Evolutionary conservation across 2,113 vertebrate species (phyloP).

Genomic region (Condylura cristata): DNA sequence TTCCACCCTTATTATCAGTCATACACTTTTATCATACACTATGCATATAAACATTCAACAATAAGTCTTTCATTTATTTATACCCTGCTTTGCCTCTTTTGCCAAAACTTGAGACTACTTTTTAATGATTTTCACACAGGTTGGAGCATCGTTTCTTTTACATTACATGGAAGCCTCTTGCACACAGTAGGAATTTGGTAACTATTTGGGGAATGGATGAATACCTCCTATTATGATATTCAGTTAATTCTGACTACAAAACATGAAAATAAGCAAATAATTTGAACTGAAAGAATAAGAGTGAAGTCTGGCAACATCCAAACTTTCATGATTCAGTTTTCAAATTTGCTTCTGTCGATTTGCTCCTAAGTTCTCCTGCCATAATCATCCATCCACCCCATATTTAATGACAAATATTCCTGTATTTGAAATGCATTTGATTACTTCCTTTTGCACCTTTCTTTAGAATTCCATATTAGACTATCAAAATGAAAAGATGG

Average conservation of each 20-base stretch:
- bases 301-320: constrained; percentile 23
- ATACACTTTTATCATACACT: constrained; percentile 12
- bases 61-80: constrained; percentile 33
- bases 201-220: constrained; percentile 16
- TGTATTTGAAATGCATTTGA: neutral
- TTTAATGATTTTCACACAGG: neutral
- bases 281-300: constrained; percentile 26
- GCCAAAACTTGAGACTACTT: constrained; percentile 51
- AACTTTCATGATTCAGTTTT: constrained; percentile 35
- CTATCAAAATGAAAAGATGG: constrained; percentile 2
- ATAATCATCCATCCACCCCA: neutral
- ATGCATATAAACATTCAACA: neutral
- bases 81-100: neutral
- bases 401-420: neutral
- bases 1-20: constrained; percentile 6
- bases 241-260: constrained; percentile 44
- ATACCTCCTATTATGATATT: neutral
- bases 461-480: neutral
- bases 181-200: neutral
- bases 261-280: neutral
- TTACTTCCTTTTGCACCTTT: constrained; percentile 29
- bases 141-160: constrained; percentile 11
- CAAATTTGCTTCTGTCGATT: constrained; percentile 25
- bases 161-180: neutral
- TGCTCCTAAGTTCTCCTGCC: constrained; percentile 23